Conservation (phyloP, 2,888 invertebrate genomes). For the Sarcophaga rosellei region DNA sequence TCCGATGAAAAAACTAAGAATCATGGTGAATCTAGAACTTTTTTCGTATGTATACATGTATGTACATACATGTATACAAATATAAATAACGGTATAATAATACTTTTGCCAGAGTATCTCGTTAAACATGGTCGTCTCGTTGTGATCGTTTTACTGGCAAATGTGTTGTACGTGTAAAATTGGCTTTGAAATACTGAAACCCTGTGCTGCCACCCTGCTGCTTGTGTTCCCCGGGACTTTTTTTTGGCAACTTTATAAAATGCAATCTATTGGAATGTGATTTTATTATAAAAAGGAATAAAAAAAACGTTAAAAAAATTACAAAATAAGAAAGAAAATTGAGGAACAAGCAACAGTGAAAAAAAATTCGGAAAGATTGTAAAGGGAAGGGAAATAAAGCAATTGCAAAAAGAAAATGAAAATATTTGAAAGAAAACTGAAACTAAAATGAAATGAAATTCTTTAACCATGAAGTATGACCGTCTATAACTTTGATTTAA, state of each 20-base stretch:
- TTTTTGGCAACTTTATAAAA: conserved; percentile 69
- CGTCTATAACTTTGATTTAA: conserved; percentile 65
- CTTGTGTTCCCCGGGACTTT: neutral
- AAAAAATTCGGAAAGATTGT: conserved; percentile 13
- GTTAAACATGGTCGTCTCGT: conserved; percentile 45
- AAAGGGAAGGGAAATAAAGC: neutral
- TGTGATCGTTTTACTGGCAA: conserved; percentile 54
- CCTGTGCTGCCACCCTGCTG: neutral
- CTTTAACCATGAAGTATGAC: conserved; percentile 52
- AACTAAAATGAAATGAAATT: conserved; percentile 41
- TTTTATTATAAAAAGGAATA: conserved; percentile 49
- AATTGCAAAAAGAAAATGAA: too few relatives aligned
- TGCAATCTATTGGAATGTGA: conserved; percentile 68
- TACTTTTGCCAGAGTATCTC: conserved; percentile 31
- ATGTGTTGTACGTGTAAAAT: conserved; percentile 68
- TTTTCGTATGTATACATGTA: neutral
- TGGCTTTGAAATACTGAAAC: conserved; percentile 52
- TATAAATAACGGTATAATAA: conserved; percentile 2
- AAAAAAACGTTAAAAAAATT: neutral
- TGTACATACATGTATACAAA: conserved; percentile 5
- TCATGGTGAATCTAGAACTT: neutral
- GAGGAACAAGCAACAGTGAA: conserved; percentile 2
- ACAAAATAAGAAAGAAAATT: conserved; percentile 4
- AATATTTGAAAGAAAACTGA: too few relatives aligned
- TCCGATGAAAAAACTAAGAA: neutral